Percentiles rank a stretch among this genome's conserved stretches.
Conservation (phyloP, 2,113 vertebrate genomes). For the Ahaetulla prasina region DNA sequence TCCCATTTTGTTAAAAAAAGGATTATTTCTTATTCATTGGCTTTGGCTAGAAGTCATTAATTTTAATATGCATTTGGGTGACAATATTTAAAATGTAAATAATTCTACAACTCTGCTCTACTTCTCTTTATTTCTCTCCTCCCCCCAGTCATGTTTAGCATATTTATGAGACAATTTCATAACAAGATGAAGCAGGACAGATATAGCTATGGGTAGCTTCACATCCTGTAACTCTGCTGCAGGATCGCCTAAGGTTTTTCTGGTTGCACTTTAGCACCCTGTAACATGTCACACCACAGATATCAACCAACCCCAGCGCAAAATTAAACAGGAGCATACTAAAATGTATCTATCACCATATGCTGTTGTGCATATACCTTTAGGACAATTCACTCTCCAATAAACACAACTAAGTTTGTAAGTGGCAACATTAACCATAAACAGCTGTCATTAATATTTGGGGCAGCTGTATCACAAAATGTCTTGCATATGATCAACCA, state of each 20-base stretch:
- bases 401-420: not conserved
- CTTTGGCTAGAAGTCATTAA: conserved; percentile 59
- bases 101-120: conserved; percentile 24
- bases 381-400: conserved; percentile 2
- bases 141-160: conserved; percentile 43
- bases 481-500: not conserved
- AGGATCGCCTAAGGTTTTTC: conserved; percentile 20
- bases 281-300: conserved; percentile 32
- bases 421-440: not conserved
- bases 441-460: not conserved
- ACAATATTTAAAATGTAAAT: conserved; percentile 68
- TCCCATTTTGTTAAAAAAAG: conserved; percentile 19
- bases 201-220: conserved; percentile 27
- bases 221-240: conserved; percentile 14
- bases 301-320: conserved; percentile 28
- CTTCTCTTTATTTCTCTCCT: conserved; percentile 29
- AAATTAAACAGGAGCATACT: conserved; percentile 13
- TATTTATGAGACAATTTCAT: conserved; percentile 59
- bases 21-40: conserved; percentile 63
- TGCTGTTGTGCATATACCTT: conserved; percentile 15
- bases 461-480: not conserved
- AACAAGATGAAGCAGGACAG: conserved; percentile 38
- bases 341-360: conserved; percentile 32
- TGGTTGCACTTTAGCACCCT: conserved; percentile 35
- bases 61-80: conserved; percentile 61